Percentiles rank a stretch among this genome's conserved stretches.
Conservation (phyloP, 2,797 vertebrate species). For the Hemibagrus guttatus region DNA sequence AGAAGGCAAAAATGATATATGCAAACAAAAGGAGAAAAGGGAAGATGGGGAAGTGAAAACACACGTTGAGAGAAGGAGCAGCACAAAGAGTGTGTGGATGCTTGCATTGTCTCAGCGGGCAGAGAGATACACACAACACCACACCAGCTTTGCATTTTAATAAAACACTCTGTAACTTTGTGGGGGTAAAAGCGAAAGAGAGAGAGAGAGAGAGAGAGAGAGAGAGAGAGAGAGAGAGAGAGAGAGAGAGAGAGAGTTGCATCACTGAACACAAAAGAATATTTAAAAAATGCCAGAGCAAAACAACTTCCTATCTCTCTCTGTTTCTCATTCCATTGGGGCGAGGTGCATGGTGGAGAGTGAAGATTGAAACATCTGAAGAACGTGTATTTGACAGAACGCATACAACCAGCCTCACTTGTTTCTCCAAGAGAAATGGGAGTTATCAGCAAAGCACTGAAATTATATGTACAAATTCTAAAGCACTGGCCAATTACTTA, state of each 20-base stretch:
- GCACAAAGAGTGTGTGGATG: constrained; percentile 63
- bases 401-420: constrained; percentile 45
- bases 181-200: background rate
- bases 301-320: constrained; percentile 49
- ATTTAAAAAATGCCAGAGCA: constrained; percentile 69
- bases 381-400: constrained; percentile 56
- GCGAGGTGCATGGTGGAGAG: constrained; percentile 58
- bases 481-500: background rate
- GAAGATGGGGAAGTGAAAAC: constrained; percentile 56
- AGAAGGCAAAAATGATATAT: constrained; percentile 56
- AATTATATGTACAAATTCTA: background rate
- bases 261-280: constrained; percentile 75
- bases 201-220: constrained; percentile 59
- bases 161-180: constrained; percentile 71
- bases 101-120: constrained; percentile 66
- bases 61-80: constrained; percentile 63
- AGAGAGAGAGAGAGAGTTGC: constrained; percentile 64
- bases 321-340: constrained; percentile 66
- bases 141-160: constrained; percentile 71
- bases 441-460: constrained; percentile 12
- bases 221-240: constrained; percentile 33
- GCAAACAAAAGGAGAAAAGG: constrained; percentile 45
- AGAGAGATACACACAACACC: constrained; percentile 61
- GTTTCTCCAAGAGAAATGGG: constrained; percentile 47
- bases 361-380: constrained; percentile 53